Base-by-base conservation (phyloP, 2,113 vertebrate genomes). In the Lanius ludovicianus region DNA sequence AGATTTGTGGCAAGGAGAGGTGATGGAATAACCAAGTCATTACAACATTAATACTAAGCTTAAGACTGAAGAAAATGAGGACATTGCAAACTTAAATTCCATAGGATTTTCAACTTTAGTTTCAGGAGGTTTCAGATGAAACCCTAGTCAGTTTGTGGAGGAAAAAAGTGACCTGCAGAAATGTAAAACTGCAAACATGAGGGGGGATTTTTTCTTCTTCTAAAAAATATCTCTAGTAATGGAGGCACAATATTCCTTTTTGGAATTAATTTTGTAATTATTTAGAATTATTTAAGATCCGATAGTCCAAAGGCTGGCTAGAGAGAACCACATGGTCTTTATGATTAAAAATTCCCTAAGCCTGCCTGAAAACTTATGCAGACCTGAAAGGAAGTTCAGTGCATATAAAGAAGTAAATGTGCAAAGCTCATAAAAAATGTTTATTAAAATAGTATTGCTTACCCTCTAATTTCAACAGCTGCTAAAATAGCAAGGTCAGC, bases 381-480 rank as follows among this genome's bases (percentile, higher is more conserved):
- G 37, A 62, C 11, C 47, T 47, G 50, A 82, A 94, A 73, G 44
- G 9, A 79, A 71, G 15, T 52, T 95, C 30, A 20, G 7, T 23
- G 13, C 75, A 42, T 24, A 37, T 31, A 33, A 47, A 83, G 11
- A 60, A 69, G 23, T 5, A 60, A 67, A 70, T 24, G 27, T 21
- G 14, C n/a, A 92, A 83, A 70, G 30, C 7, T 86, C 25, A 65
- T 63, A 52, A 13, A 11, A 78, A 49, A 55, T 1, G 0, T 57
- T 67, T 67, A 59, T 59, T 76, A 47, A 74, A 91, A 44, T 17
- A 47, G 12, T 35, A 50, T 49, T 62, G 84, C 97, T 98, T 97
- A 99, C 99, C 99, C 99, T 98, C 99, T 98, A 86, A 99, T 99
- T 97, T 99, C 98, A 79, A 99, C 99, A 93, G 98, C 98, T 69